Base-by-base conservation (phyloP, 2,888 invertebrate species). In the Gastrophysa polygoni region DNA sequence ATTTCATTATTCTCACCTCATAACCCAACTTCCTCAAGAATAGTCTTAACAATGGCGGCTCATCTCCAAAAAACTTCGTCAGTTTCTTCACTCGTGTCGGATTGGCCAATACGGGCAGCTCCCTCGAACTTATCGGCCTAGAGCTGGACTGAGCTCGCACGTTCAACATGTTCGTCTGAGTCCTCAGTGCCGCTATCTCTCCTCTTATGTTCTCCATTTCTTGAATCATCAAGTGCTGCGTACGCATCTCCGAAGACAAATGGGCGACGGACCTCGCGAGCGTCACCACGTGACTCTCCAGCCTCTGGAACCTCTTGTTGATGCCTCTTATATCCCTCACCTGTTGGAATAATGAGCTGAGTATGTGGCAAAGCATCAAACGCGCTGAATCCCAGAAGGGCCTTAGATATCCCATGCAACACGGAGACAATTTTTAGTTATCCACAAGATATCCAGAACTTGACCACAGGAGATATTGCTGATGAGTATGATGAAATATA, bases 61-160 rank as follows among this genome's bases (percentile, higher is more conserved):
- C 95, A 80, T 93, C 92, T 21, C 95, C 96, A 83, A 96, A 96
- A 85, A 96, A 95, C 86, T 94, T 93, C 61, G 94, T 95, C 68
- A 95, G 85, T 74, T 95, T 90, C 80, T 92, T 92, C 17, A 95
- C 93, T 64, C 94, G 85, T 68, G 90, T 90, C 0, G 95, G 95
- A 82, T 95, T 94, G 70, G 93, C 91, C 75, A 95, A 86, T 56
- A 89, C 89, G 71, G 87, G 89, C 48, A 89, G 83, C 76, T 89
- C 90, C 64, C 84, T 83, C 16, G 82, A 85, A 76, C 67, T 82
- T 72, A 74, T 70, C 24, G 48, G 84, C 80, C 90, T 81, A 14
- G 88, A 86, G 72, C 87, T 86, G 43, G 89, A 89, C 75, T 90
- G 90, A 1, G 89, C 88, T 72, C 90, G 86, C 73, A 83, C 83